Percentiles rank a stretch among this genome's conserved stretches.
phyloP scores from a whole-genome alignment of 2,888 invertebrate species.

The Protophormia terraenovae region DNA sequence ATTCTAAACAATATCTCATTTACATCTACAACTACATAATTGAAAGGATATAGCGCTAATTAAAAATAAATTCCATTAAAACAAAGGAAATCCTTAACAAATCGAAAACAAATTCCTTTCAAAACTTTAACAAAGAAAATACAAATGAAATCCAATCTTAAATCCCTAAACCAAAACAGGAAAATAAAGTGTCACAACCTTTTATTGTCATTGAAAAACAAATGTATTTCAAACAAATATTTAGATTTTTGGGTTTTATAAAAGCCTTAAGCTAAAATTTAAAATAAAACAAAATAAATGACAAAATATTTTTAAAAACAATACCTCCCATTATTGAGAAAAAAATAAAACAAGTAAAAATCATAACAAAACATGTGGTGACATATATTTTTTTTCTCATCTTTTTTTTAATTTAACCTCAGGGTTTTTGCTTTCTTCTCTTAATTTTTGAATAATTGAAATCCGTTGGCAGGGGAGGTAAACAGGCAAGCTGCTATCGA shows the following conservation, averaged over 20 bases:
- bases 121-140: not conserved
- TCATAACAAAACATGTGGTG: constrained; percentile 57
- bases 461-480: not conserved
- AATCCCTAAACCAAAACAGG: not conserved
- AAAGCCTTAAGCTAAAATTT: constrained; percentile 36
- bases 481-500: constrained; percentile 12
- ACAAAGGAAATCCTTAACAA: not conserved
- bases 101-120: not conserved
- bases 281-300: constrained; percentile 61
- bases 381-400: constrained; percentile 38
- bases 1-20: not conserved
- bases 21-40: not conserved
- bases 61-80: constrained; percentile 18
- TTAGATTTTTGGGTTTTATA: not conserved
- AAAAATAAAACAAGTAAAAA: constrained; percentile 7
- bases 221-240: not conserved
- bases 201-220: constrained; percentile 22
- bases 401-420: constrained; percentile 43
- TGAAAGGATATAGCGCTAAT: constrained; percentile 51
- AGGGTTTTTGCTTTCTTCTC: constrained; percentile 5
- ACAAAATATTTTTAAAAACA: constrained; percentile 63
- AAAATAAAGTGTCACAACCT: constrained; percentile 31
- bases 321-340: constrained; percentile 26
- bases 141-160: not conserved
- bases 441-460: constrained; percentile 42